A percentile compares a stretch with the other conserved stretches of the same genome.
Conservation (phyloP, 1,140 invertebrate species). For the Cecropterus lyciades region DNA sequence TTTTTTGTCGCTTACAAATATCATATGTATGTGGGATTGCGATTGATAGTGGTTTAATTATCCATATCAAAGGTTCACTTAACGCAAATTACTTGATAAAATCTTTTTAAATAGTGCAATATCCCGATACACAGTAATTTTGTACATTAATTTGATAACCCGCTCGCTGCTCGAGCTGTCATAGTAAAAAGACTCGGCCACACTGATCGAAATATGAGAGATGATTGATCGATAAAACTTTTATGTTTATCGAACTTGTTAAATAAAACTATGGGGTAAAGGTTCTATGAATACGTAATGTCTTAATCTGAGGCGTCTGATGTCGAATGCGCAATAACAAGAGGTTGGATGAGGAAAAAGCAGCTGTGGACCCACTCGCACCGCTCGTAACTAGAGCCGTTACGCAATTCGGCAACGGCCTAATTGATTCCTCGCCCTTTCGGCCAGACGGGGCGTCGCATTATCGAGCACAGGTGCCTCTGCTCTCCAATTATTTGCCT, state of each 20-base stretch:
- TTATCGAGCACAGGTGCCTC: conserved; percentile 80
- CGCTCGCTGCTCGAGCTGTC: not conserved
- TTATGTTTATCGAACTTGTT: conserved; percentile 31
- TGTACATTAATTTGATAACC: conserved; percentile 7
- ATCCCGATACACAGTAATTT: not conserved
- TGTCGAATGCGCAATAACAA: conserved; percentile 79
- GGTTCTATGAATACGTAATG: conserved; percentile 73
- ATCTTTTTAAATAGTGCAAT: conserved; percentile 2
- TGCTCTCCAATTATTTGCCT: conserved; percentile 72
- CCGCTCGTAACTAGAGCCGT: conserved; percentile 79
- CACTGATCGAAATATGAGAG: conserved; percentile 9
- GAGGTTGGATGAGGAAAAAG: conserved; percentile 79
- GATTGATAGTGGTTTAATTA: conserved; percentile 20
- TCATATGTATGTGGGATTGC: conserved; percentile 10
- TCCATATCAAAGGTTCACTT: conserved; percentile 9
- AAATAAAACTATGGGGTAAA: conserved; percentile 40
- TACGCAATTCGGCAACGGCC: conserved; percentile 78
- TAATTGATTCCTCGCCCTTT: conserved; percentile 83
- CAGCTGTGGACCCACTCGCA: conserved; percentile 74
- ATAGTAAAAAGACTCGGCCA: not conserved
- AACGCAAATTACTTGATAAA: conserved; percentile 2
- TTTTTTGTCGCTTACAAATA: conserved; percentile 6
- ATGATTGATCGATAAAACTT: conserved; percentile 30
- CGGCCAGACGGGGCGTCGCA: conserved; percentile 77
- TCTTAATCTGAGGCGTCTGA: conserved; percentile 76